A percentile compares a stretch with the other conserved stretches of the same genome.
phyloP scores from a whole-genome alignment of 2,797 vertebrate genomes.

The Propithecus perrieri region DNA sequence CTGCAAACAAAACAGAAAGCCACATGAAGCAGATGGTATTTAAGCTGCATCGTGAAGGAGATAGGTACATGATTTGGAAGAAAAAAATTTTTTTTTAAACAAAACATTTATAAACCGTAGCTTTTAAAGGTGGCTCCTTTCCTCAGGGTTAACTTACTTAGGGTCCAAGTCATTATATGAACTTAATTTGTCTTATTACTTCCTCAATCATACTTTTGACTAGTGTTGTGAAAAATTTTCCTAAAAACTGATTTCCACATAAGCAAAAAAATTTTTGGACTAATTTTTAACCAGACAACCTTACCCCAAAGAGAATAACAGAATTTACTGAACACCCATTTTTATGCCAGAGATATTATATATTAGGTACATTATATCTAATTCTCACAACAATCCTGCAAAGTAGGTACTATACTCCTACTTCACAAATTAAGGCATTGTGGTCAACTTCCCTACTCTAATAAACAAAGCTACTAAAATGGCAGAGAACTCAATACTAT shows the following conservation, averaged over 20 bases:
- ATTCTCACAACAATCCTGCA: not conserved
- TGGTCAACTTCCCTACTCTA: not conserved
- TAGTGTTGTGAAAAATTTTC: not conserved
- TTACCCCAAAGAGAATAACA: not conserved
- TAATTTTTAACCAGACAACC: conserved; percentile 7
- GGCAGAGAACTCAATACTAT: not conserved
- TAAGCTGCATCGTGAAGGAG: not conserved
- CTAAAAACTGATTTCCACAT: not conserved
- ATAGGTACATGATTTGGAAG: not conserved
- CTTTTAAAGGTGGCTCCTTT: not conserved
- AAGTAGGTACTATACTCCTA: not conserved
- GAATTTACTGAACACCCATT: not conserved
- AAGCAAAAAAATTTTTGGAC: not conserved
- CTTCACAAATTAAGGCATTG: not conserved
- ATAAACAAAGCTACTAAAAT: not conserved
- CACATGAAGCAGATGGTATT: not conserved
- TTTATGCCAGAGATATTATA: not conserved
- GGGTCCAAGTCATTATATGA: not conserved
- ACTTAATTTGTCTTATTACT: not conserved
- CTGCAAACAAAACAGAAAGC: not conserved
- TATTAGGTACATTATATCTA: not conserved
- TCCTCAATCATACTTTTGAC: not conserved
- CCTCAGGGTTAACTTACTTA: not conserved
- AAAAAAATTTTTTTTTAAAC: not conserved
- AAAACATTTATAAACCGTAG: not conserved